These are phyloP conservation scores for Psittacula derbiana DNA, from an alignment of 2,797 vertebrate genomes.

Conservation along the genomic window DNA sequence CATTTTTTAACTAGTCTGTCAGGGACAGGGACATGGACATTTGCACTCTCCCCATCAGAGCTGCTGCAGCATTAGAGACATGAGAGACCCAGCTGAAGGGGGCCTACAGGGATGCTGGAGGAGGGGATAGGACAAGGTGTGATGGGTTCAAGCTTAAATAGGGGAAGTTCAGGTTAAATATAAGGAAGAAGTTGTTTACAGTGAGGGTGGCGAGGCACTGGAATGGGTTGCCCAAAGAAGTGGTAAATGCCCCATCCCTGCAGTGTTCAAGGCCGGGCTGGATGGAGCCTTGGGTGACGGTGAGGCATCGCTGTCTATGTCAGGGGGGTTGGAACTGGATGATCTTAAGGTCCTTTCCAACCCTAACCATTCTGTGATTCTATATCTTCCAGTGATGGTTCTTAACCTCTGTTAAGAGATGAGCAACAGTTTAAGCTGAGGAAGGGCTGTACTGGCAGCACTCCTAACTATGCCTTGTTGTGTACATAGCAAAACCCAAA, in stretches of 20 bases:
- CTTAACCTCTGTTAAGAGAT: neutral
- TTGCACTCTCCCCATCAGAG: neutral
- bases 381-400: neutral
- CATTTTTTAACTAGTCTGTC: neutral
- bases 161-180: neutral
- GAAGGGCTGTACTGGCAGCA: neutral
- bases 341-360: too few relatives aligned
- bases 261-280: neutral
- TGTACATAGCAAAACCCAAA: neutral
- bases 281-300: neutral
- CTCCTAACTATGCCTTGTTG: neutral
- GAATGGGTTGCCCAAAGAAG: neutral
- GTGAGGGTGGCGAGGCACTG: neutral
- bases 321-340: too few relatives aligned
- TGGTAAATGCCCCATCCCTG: neutral
- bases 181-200: neutral
- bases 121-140: neutral
- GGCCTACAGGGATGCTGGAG: neutral
- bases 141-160: neutral
- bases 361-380: neutral
- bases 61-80: neutral
- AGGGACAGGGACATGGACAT: rapidly evolving
- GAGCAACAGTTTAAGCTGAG: neutral
- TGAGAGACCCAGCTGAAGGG: neutral
- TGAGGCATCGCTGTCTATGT: too few relatives aligned